Evolutionary conservation across 2,888 invertebrate genomes (phyloP), one percentile per base, ranked within the genome.

Genomic region (Pammene fasciana): DNA sequence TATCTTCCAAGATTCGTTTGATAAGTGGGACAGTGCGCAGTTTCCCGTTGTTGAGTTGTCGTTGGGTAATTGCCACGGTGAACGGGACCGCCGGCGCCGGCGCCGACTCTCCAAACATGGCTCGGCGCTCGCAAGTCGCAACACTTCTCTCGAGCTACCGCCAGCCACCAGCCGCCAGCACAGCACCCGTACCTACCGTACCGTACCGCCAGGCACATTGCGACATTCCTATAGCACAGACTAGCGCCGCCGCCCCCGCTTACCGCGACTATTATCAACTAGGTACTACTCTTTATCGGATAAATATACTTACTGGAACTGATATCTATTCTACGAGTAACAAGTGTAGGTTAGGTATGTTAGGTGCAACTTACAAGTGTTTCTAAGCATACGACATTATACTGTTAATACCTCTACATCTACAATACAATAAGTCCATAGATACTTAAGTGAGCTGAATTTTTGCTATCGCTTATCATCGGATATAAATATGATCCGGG

Each of bases 21-120:
- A 54, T 54, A 36, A 36, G 36, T 60, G 16, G 67, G 52, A 36
- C 55, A 55, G 57, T 45, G 56, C 9, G 16, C 65, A 64, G 48
- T 70, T 65, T 65, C 65, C 54, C 60, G 65, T 68, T 60, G 65
- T 68, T 60, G n/a, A 52, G 50, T 8, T 8, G 54, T 36, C 54
- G 60, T 38, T 26, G 60, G 55, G 65, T 70, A 70, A 70, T 70
- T 60, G 55, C 59, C 50, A 41, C 57, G 48, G 34, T 54, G 70
- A 60, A 65, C 45, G 52, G 65, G 64, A 62, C 55, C 34, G 41
- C 41, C 64, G 56, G 14, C 34, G 41, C 41, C 64, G 56, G 14
- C 48, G 50, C 41, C 57, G 52, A 18, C 64, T 61, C 46, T 67
- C 67, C 61, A 61, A 55, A 67, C 46, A 67, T 61, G 67, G 67